Evolutionary conservation across 2,888 invertebrate genomes (phyloP).

Genomic region (Pseudococcus jackbeardsleyi): DNA sequence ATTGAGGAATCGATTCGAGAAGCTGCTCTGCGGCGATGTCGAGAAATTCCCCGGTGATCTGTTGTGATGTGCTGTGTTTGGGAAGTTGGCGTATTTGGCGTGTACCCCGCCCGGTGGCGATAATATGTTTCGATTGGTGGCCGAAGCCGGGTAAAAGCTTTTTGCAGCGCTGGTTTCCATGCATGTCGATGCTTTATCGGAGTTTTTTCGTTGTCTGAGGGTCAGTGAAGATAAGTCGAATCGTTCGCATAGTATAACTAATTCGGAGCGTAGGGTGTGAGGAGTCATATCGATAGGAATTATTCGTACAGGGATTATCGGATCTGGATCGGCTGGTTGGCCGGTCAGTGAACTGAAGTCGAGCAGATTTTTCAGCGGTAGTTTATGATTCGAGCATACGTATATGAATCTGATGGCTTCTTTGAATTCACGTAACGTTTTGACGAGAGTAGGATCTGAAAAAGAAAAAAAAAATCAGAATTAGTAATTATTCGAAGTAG

Average conservation of each 20-base stretch:
- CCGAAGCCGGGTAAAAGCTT: conserved; percentile 21
- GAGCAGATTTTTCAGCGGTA: conserved; percentile 71
- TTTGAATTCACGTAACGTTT: conserved; percentile 71
- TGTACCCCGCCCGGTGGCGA: not conserved
- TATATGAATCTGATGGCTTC: conserved; percentile 73
- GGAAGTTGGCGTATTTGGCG: conserved; percentile 44
- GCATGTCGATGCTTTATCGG: not conserved
- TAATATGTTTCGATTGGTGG: conserved; percentile 26
- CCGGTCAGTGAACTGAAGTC: conserved; percentile 69
- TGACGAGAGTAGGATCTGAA: conserved; percentile 70
- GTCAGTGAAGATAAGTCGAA: conserved; percentile 59
- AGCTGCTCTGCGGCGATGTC: not conserved
- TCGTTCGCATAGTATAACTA: conserved; percentile 73
- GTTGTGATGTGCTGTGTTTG: conserved; percentile 38
- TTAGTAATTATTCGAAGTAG: too few species aligned
- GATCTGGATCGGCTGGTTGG: conserved; percentile 70
- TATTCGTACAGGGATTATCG: conserved; percentile 73
- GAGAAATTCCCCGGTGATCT: conserved; percentile 46
- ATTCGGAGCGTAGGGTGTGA: conserved; percentile 75
- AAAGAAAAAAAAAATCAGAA: not conserved
- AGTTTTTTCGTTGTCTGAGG: conserved; percentile 51
- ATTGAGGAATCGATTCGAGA: conserved; percentile 51
- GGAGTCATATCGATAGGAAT: conserved; percentile 77
- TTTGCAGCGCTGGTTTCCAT: conserved; percentile 1
- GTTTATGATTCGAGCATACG: conserved; percentile 75